Percentiles rank a stretch among this genome's conserved stretches.
Conservation (phyloP, 2,888 invertebrate genomes). For the Rugalucina vietnamica region DNA sequence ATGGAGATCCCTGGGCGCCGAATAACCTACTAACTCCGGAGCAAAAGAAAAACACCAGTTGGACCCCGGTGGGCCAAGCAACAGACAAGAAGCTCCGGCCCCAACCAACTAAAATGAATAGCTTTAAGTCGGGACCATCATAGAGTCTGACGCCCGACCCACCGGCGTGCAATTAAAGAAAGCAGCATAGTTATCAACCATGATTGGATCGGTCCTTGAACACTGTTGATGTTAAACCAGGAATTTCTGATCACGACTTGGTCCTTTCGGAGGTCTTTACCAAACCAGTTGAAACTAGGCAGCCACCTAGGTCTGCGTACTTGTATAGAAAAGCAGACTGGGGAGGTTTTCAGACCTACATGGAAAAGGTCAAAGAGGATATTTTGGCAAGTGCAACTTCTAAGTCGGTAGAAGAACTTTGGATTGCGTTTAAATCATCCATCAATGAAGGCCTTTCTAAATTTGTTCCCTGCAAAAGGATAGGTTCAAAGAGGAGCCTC, state of each 20-base stretch:
- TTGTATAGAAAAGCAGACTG: neutral
- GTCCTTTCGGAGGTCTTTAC: neutral
- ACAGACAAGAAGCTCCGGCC: too few species aligned
- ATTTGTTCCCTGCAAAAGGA: neutral
- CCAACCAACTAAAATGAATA: too few species aligned
- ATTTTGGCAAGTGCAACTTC: neutral
- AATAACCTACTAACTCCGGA: too few species aligned
- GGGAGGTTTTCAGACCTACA: neutral
- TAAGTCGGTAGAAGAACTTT: neutral
- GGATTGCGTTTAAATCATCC: neutral
- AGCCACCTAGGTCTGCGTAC: neutral
- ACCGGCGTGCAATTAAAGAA: too few species aligned
- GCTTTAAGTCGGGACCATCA: too few species aligned
- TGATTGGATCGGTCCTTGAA: too few species aligned
- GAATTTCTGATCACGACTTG: constrained; percentile 6
- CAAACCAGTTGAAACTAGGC: neutral
- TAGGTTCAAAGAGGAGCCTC: neutral
- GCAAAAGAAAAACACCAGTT: too few species aligned
- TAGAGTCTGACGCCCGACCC: too few species aligned
- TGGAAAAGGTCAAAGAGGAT: neutral
- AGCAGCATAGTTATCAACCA: too few species aligned
- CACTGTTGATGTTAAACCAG: neutral
- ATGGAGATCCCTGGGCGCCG: too few species aligned
- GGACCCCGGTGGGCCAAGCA: too few species aligned
- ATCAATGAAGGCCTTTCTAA: neutral